phyloP scores from a whole-genome alignment of 2,888 invertebrate species.

The Theristus sp. region DNA sequence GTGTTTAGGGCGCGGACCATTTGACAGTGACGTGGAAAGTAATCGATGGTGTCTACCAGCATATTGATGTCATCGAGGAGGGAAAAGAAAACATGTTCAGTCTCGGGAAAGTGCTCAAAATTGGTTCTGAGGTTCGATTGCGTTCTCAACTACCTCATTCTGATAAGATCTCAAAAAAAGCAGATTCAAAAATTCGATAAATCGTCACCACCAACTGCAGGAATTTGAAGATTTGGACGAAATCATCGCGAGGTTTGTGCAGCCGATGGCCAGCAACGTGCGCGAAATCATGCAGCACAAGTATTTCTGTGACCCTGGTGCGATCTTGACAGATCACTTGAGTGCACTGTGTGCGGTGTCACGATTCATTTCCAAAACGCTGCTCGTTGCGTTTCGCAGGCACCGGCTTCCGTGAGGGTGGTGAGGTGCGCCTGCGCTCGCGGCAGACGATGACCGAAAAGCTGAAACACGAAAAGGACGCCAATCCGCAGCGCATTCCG shows the following conservation, averaged over 20 bases:
- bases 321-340: neutral
- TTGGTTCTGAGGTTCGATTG: slow-evolving; percentile 40
- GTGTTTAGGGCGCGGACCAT: no score
- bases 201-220: no score
- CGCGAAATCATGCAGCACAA: slow-evolving; percentile 76
- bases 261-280: slow-evolving; percentile 83
- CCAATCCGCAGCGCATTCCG: neutral
- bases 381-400: no score
- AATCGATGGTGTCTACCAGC: slow-evolving; percentile 74
- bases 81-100: slow-evolving; percentile 91
- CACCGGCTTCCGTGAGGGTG: no score
- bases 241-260: slow-evolving; percentile 86
- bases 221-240: slow-evolving; percentile 98
- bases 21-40: slow-evolving; percentile 98
- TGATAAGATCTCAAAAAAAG: no score
- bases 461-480: neutral
- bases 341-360: neutral
- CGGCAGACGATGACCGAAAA: neutral
- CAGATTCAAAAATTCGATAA: no score
- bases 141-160: no score
- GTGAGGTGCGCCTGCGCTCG: no score
- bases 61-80: slow-evolving; percentile 84
- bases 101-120: slow-evolving; percentile 66
- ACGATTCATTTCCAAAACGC: no score
- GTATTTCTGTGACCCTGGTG: slow-evolving; percentile 49